Conservation (phyloP, 2,113 vertebrate genomes). For the Synodontis membranacea region DNA sequence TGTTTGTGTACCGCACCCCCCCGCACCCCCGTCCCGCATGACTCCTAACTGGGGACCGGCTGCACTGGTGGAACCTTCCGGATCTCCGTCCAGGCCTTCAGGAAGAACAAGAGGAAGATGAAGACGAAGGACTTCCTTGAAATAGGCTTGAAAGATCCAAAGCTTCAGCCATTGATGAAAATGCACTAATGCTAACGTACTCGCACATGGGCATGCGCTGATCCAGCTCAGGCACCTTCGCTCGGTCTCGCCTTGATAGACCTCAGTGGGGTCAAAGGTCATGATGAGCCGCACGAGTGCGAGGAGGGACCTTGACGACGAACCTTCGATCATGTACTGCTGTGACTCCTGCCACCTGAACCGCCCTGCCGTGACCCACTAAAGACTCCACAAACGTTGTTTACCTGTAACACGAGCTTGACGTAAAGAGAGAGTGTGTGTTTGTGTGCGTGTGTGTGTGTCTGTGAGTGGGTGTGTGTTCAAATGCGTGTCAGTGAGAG, state of each 20-base stretch:
- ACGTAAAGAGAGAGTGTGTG: neutral
- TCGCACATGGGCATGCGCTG: slow-evolving; percentile 32
- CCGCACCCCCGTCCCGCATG: neutral
- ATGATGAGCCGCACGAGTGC: slow-evolving; percentile 66
- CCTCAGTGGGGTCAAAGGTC: slow-evolving; percentile 65
- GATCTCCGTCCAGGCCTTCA: slow-evolving; percentile 16
- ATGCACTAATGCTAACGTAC: slow-evolving; percentile 30
- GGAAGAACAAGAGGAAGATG: neutral
- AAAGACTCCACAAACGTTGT: slow-evolving; percentile 53
- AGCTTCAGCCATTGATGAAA: slow-evolving; percentile 14
- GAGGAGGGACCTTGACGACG: slow-evolving; percentile 64
- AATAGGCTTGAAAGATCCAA: slow-evolving; percentile 13
- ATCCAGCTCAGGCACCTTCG: slow-evolving; percentile 43
- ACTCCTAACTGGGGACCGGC: slow-evolving; percentile 15
- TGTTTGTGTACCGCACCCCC: slow-evolving; percentile 18
- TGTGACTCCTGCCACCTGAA: slow-evolving; percentile 21
- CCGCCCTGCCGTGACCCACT: neutral
- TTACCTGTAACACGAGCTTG: slow-evolving; percentile 59
- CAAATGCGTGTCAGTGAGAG: slow-evolving; percentile 10
- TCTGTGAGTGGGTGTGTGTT: neutral
- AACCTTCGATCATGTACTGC: neutral
- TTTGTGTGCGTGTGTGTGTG: neutral
- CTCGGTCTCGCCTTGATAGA: slow-evolving; percentile 46
- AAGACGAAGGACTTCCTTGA: neutral
- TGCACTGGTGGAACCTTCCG: slow-evolving; percentile 28